These are phyloP conservation scores for Yponomeuta plumbellus DNA, from an alignment of 2,888 invertebrate genomes.

Conservation along the genomic window DNA sequence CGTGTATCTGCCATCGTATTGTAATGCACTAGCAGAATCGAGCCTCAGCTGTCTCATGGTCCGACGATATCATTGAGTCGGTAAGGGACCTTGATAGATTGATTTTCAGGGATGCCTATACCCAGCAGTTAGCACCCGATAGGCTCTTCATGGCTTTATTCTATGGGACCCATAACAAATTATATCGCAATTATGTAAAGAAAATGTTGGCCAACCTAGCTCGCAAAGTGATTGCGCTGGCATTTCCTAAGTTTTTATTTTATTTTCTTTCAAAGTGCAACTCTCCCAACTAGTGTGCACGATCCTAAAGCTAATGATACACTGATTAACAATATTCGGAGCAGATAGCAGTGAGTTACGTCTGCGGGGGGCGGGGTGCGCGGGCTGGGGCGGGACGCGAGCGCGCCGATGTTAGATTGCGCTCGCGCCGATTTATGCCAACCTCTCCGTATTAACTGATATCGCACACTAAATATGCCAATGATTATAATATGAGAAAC, in stretches of 20 bases:
- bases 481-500: constrained; percentile 41
- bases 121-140: no score
- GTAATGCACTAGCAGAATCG: no score
- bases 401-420: constrained; percentile 64
- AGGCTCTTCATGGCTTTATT: not conserved
- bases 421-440: constrained; percentile 66
- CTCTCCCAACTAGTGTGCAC: constrained; percentile 39
- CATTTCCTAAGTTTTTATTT: not conserved
- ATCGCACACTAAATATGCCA: constrained; percentile 74
- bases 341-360: constrained; percentile 70
- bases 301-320: constrained; percentile 63
- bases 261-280: no score
- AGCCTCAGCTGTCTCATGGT: no score
- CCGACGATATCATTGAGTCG: no score
- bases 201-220: not conserved
- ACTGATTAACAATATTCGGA: constrained; percentile 77
- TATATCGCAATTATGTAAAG: no score
- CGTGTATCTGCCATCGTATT: no score
- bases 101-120: no score
- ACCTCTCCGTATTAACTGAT: constrained; percentile 71
- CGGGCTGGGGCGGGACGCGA: constrained; percentile 35
- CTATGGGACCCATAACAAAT: not conserved
- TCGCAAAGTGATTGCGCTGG: not conserved
- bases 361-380: constrained; percentile 44
- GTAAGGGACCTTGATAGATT: no score